These are phyloP conservation scores for Habrosyne pyritoides DNA, from an alignment of 2,888 invertebrate species.

Conservation along the genomic window DNA sequence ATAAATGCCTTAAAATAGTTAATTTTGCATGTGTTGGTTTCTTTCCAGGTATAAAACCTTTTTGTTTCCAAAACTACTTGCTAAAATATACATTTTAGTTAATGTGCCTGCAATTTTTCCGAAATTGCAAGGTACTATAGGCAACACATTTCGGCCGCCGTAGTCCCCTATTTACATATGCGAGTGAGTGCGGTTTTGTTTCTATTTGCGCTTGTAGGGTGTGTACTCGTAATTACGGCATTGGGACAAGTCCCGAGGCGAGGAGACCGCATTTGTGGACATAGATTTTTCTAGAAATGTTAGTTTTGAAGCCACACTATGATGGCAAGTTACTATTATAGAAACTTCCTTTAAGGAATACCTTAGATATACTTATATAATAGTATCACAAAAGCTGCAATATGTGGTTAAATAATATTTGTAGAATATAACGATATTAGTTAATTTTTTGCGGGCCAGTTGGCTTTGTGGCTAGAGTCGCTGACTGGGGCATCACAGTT, in stretches of 20 bases:
- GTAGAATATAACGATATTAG: too few relatives aligned
- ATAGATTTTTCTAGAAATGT: conserved; percentile 21
- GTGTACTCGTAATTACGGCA: conserved; percentile 78
- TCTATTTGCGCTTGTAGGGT: conserved; percentile 75
- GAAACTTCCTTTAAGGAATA: conserved; percentile 4
- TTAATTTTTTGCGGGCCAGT: too few relatives aligned
- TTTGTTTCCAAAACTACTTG: conserved; percentile 13
- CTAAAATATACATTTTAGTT: conserved; percentile 9
- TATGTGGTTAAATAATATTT: too few relatives aligned
- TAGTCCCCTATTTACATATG: conserved; percentile 74
- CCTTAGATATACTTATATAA: too few relatives aligned
- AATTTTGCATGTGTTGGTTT: too few relatives aligned
- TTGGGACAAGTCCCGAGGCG: conserved; percentile 72
- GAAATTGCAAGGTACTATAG: conserved; percentile 26
- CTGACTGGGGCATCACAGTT: too few relatives aligned
- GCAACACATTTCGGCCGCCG: conserved; percentile 48
- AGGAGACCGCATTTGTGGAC: conserved; percentile 57
- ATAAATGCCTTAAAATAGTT: too few relatives aligned
- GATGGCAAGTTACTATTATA: conserved; percentile 1
- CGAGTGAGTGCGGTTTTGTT: conserved; percentile 77
- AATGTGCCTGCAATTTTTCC: conserved; percentile 31
- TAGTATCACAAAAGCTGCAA: too few relatives aligned
- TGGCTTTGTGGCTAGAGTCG: too few relatives aligned
- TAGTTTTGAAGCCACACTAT: conserved; percentile 10
- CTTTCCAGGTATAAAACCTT: not conserved